Conservation (phyloP, 2,797 vertebrate genomes). For the Crax fasciolata region DNA sequence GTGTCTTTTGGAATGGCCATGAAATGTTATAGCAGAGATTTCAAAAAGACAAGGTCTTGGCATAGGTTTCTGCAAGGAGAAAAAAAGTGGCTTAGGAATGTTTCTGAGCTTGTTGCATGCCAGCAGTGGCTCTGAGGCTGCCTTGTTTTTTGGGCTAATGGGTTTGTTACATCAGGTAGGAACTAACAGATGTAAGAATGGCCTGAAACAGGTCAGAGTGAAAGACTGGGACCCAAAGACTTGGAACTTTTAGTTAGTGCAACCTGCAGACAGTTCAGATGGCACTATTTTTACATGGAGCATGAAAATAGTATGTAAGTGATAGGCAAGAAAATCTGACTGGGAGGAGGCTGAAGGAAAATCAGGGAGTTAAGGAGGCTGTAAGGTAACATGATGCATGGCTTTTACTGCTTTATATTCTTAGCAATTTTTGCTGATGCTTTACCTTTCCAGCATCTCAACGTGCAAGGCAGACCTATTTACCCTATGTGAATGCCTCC, state of each 20-base stretch:
- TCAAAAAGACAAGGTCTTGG: conserved; percentile 18
- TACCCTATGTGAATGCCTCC: not conserved
- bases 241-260: not conserved
- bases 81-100: not conserved
- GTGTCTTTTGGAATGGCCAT: not conserved
- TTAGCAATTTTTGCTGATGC: conserved; percentile 13
- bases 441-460: not conserved
- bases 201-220: not conserved
- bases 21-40: conserved; percentile 18
- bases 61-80: not conserved
- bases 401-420: not conserved
- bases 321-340: not conserved
- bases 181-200: not conserved
- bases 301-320: not conserved
- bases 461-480: not conserved
- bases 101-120: not conserved
- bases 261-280: not conserved
- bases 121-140: not conserved
- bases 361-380: not conserved
- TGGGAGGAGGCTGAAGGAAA: not conserved
- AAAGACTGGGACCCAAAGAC: not conserved
- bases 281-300: not conserved
- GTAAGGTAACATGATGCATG: not conserved
- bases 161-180: not conserved
- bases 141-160: not conserved